Conservation (phyloP, 2,888 invertebrate species). For the Nasonia oneida region DNA sequence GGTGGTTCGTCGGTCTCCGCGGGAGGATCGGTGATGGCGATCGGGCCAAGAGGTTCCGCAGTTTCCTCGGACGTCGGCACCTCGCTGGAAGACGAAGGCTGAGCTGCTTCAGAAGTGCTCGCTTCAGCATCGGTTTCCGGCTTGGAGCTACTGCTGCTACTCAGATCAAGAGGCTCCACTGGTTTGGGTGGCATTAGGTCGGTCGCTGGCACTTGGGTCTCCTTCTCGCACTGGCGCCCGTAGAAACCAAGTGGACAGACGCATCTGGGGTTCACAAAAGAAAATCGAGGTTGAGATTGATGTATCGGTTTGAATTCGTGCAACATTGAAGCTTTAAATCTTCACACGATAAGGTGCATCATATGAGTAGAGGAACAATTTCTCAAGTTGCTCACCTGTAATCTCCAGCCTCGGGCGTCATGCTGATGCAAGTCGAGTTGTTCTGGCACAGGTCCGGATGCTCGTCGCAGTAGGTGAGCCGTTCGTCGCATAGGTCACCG, state of each 20-base stretch:
- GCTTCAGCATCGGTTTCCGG: background rate
- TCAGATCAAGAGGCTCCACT: slow-evolving; percentile 54
- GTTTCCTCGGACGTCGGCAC: slow-evolving; percentile 62
- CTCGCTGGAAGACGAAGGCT: background rate
- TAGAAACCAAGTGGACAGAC: slow-evolving; percentile 87
- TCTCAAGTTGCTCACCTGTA: slow-evolving; percentile 82
- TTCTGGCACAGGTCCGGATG: slow-evolving; percentile 89
- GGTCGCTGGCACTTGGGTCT: slow-evolving; percentile 73
- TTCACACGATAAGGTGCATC: background rate
- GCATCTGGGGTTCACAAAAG: slow-evolving; percentile 80
- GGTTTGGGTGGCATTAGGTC: slow-evolving; percentile 74
- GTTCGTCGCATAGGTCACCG: slow-evolving; percentile 95
- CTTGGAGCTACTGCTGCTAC: background rate
- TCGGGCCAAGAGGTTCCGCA: slow-evolving; percentile 72
- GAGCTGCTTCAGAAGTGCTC: background rate
- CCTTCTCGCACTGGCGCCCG: slow-evolving; percentile 88
- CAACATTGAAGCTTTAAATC: background rate
- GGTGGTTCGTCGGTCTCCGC: slow-evolving; percentile 68
- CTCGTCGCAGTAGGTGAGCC: slow-evolving; percentile 91
- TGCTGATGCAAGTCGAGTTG: slow-evolving; percentile 89
- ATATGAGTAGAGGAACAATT: background rate
- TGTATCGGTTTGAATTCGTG: background rate
- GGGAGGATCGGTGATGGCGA: slow-evolving; percentile 74
- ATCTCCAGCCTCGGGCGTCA: slow-evolving; percentile 88
- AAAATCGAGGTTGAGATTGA: slow-evolving; percentile 5